Conservation (phyloP, 2,797 vertebrate genomes). For the Sciurus vulgaris region DNA sequence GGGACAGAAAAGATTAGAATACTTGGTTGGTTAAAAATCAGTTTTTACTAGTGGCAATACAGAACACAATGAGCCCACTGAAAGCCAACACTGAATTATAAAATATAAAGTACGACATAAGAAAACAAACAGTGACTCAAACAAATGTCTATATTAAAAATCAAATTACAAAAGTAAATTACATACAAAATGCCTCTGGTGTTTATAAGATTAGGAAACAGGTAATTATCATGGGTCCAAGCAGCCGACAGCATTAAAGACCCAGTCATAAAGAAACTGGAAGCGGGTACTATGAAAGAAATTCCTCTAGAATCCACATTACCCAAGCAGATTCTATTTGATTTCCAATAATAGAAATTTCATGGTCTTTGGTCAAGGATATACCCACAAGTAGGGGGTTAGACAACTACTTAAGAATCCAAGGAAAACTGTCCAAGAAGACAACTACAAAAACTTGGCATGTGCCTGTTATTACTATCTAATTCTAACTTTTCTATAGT, state of each 20-base stretch:
- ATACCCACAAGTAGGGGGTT: accelerated
- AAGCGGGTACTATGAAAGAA: background rate
- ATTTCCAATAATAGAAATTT: background rate
- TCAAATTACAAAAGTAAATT: background rate
- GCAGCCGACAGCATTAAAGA: background rate
- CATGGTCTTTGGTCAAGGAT: background rate
- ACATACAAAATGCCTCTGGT: background rate
- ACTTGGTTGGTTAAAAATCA: background rate
- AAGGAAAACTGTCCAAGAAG: background rate
- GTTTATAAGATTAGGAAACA: background rate
- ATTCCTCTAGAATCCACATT: background rate
- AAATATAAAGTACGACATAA: background rate
- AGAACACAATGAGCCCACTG: background rate
- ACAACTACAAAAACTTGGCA: background rate
- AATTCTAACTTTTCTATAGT: background rate
- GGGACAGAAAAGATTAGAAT: background rate
- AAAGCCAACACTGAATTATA: background rate
- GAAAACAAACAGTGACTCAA: background rate
- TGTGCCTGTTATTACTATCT: background rate
- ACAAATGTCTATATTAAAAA: background rate
- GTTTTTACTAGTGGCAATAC: background rate
- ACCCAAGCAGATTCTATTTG: background rate
- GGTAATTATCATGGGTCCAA: background rate
- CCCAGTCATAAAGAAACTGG: background rate
- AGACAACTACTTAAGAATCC: background rate